Base-by-base conservation (phyloP, 2,888 invertebrate genomes). In the Eueremaeus valkanovi region DNA sequence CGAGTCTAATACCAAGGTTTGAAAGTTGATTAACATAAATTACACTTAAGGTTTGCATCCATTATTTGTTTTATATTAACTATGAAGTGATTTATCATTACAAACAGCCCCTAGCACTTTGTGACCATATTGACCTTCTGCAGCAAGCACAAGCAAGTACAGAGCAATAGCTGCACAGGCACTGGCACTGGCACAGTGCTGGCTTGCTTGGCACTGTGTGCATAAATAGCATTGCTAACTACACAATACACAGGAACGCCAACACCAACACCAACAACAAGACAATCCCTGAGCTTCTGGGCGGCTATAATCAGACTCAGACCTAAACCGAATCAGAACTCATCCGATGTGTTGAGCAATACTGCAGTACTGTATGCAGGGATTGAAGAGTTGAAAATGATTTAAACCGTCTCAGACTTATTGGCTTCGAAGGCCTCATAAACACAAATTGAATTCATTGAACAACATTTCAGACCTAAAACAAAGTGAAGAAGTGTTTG, bases 11-110 rank as follows among this genome's bases (percentile, higher is more conserved):
- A 42, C 68, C 11, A n/a, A 24, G 68, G 68, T 68, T 68, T 40
- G 68, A 68, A 68, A 40, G 68, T 68, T 68, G 18, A 68, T 68
- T 68, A 63, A 68, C 68, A 68, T 68, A 68, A 68, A 68, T 68
- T 68, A 68, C 68, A 68, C 68, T 68, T 68, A 40, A 68, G 68
- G 68, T 68, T 68, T 40, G 68, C 68, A 68, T 68, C 68, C 68
- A 68, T 68, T 68, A 68, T 68, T 68, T 68, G 68, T 42, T 68
- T 68, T 68, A 68, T 68, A 68, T 68, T 68, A 68, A 68, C 68
- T 68, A 68, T 68, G 68, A 68, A 68, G 68, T 68, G 68, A 68
- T 68, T 68, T 68, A 68, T 68, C 68, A 68, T 68, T 68, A 68
- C 68, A 40, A 68, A 68, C 42, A 68, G 68, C 68, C 68, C 68